Evolutionary conservation across 2,113 vertebrate genomes (phyloP).

Genomic region (Amazona vittata): DNA sequence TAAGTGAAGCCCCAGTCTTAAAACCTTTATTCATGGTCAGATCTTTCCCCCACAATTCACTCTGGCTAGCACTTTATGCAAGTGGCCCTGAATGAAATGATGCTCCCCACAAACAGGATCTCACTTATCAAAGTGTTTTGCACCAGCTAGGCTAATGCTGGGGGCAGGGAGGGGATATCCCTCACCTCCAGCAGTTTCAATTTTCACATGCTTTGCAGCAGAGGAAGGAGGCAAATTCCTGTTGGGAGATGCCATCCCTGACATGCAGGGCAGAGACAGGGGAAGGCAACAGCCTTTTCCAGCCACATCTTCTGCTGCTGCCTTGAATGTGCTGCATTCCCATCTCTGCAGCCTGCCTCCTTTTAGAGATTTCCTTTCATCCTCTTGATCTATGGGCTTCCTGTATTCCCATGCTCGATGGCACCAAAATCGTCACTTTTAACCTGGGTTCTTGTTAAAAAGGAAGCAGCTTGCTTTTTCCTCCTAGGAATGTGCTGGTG

Average conservation of each 20-base stretch:
- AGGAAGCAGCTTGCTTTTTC: neutral
- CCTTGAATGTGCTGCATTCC: neutral
- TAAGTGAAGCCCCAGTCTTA: neutral
- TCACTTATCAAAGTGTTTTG: neutral
- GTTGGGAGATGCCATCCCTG: neutral
- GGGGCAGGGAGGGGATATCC: rapidly evolving
- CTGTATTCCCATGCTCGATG: neutral
- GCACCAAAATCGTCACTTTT: neutral
- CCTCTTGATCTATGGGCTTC: neutral
- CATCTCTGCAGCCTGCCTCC: neutral
- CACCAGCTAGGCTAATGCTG: neutral
- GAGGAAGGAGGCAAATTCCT: neutral
- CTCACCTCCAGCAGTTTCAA: neutral
- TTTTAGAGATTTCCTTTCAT: neutral
- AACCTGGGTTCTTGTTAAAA: neutral
- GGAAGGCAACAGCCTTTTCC: neutral
- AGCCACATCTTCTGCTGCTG: neutral
- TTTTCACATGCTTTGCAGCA: neutral
- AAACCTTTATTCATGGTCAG: neutral
- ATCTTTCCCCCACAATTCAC: neutral
- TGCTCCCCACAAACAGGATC: neutral
- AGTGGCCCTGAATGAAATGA: neutral
- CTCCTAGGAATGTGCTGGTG: neutral
- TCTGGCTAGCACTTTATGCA: neutral
- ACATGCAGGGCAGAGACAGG: rapidly evolving